Base-by-base conservation (phyloP, 64 coral and sea anemone genomes). In the Catalaphyllia jardinei region DNA sequence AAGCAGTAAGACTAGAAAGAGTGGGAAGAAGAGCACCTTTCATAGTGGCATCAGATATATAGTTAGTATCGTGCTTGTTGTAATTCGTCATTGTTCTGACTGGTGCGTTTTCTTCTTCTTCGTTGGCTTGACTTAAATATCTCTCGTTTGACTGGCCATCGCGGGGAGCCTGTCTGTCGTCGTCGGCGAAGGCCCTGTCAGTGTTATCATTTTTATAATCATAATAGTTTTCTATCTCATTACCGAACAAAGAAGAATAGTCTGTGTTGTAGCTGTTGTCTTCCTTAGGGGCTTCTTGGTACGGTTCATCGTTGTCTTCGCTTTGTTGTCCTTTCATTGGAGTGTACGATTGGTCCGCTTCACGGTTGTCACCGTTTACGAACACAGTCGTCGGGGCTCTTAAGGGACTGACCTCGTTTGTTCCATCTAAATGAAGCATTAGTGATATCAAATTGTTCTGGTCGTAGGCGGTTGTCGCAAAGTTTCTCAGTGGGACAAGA, bases 241-340 rank as follows among this genome's bases (percentile, higher is more conserved):
- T 51, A 19, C 38, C 76, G 51, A 79, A 79, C 76, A 79, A 79
- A 79, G 76, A 57, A 39, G 76, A 79, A n/a, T 79, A 69, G n/a
- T n/a, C 76, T 57, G 51, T 79, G 49, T 51, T 79, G 22, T 54
- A 79, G 46, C n/a, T 79, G 51, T 79, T 79, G 24, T 79, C 46
- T 55, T 79, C 76, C 59, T 29, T 50, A 12, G 76, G 51, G 11
- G 46, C 4, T 55, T 54, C 49, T 79, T 25, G 76, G 8, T 54
- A 79, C 9, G 50, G 76, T 13, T 29, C 76, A 28, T 79, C 76
- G 24, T 55, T 55, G 51, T 52, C 20, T 20, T 77, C 39, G 0
- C 6, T 79, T 79, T 79, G 76, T 6, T n/a, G 76, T 24, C 51
- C 25, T 25, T 79, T 25, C 51, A 79, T 17, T 79, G 46, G 49